Percentiles rank a stretch among this genome's conserved stretches.
phyloP scores from a whole-genome alignment of 37 sponge, comb jelly and placozoan species.

The Spongilla lacustris region DNA sequence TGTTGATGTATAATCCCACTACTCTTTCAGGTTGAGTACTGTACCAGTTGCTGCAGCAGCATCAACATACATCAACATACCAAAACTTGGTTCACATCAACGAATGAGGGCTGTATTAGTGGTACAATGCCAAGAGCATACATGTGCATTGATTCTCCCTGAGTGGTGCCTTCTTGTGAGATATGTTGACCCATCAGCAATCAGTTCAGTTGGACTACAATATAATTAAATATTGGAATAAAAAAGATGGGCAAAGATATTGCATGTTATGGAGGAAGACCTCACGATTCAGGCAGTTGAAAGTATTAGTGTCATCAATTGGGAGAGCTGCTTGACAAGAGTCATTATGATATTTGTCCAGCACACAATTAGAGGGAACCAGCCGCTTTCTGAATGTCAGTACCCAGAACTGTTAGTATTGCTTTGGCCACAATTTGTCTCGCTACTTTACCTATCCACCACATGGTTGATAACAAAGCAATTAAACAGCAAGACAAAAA shows the following conservation, averaged over 20 bases:
- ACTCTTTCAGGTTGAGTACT: background rate
- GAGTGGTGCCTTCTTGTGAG: slow-evolving; percentile 52
- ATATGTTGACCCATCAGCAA: slow-evolving; percentile 23
- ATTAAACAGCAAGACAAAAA: too few species aligned
- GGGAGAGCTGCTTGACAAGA: slow-evolving; percentile 23
- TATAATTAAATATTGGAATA: slow-evolving; percentile 21
- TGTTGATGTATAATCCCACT: slow-evolving; percentile 9
- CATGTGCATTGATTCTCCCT: slow-evolving; percentile 50
- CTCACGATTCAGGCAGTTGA: slow-evolving; percentile 50
- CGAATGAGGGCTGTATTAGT: background rate
- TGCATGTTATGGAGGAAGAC: slow-evolving; percentile 23
- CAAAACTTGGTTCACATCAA: slow-evolving; percentile 18
- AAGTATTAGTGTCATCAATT: slow-evolving; percentile 36
- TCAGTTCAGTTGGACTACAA: slow-evolving; percentile 2
- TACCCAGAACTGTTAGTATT: too few species aligned
- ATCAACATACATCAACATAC: slow-evolving; percentile 65
- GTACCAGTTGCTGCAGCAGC: slow-evolving; percentile 11
- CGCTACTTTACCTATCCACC: too few species aligned
- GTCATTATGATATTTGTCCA: too few species aligned
- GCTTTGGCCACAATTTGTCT: too few species aligned
- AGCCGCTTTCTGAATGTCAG: too few species aligned
- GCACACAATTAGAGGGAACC: too few species aligned
- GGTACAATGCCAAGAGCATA: slow-evolving; percentile 29
- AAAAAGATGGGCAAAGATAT: slow-evolving; percentile 18
- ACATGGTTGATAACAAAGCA: too few species aligned